Conservation (phyloP, 2,797 vertebrate species). For the Hafferia zeledoni region DNA sequence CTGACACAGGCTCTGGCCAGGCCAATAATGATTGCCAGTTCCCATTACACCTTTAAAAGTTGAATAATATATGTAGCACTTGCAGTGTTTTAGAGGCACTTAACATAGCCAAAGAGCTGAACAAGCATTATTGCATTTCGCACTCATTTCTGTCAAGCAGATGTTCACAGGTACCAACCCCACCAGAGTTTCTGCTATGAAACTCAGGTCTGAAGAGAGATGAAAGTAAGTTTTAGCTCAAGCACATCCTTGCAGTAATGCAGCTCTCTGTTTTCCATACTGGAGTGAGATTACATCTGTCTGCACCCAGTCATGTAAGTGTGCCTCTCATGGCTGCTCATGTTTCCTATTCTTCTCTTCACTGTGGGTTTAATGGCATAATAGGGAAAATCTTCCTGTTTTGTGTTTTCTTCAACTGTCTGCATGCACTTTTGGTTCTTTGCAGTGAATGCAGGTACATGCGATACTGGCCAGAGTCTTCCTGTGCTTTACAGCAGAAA, state of each 20-base stretch:
- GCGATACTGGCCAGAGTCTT: background rate
- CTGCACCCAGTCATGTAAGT: background rate
- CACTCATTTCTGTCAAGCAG: background rate
- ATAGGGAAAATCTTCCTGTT: background rate
- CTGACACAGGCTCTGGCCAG: constrained; percentile 32
- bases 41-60: constrained; percentile 47
- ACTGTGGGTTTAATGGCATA: background rate
- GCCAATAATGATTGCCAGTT: constrained; percentile 54
- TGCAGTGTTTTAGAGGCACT: constrained; percentile 51
- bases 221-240: background rate
- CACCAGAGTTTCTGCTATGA: background rate
- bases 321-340: background rate
- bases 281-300: background rate
- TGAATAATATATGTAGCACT: constrained; percentile 39
- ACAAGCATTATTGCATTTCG: constrained; percentile 22
- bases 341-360: background rate
- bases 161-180: background rate
- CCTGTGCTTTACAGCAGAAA: background rate
- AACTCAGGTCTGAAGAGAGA: background rate
- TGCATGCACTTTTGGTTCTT: background rate
- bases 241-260: background rate
- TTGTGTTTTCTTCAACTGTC: background rate
- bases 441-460: background rate
- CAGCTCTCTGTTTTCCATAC: background rate
- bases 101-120: constrained; percentile 23